Evolutionary conservation across 2,888 invertebrate species (phyloP).

Genomic region (Campaea margaritaria): DNA sequence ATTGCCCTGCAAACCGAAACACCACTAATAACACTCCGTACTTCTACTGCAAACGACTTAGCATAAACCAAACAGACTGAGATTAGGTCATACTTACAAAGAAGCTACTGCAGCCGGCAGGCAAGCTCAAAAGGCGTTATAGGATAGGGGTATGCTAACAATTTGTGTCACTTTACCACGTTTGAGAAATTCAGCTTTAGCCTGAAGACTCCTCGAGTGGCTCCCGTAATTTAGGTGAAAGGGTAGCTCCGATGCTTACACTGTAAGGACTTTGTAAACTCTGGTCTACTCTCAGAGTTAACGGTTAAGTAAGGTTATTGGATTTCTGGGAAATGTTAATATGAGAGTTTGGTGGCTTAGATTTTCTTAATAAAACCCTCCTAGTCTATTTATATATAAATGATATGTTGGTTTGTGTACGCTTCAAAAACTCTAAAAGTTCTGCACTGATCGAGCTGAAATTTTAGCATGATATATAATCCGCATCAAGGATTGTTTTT

Average conservation of each 20-base stretch:
- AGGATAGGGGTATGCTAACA: conserved; percentile 39
- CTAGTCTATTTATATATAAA: too few relatives aligned
- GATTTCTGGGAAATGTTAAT: neutral
- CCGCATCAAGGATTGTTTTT: too few relatives aligned
- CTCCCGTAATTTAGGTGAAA: conserved; percentile 21
- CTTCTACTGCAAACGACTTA: too few relatives aligned
- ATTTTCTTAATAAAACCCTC: too few relatives aligned
- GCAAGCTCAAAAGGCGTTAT: neutral
- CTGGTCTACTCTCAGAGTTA: neutral
- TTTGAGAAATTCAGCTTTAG: conserved; percentile 35
- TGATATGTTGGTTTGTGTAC: too few relatives aligned
- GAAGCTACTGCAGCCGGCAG: neutral
- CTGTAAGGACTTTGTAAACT: conserved; percentile 12
- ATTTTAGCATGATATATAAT: too few relatives aligned
- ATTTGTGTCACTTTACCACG: conserved; percentile 37
- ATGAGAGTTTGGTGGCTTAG: neutral
- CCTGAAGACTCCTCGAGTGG: conserved; percentile 23
- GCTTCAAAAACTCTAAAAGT: too few relatives aligned
- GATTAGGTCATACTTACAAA: neutral
- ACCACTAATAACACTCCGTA: too few relatives aligned
- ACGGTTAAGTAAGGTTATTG: neutral
- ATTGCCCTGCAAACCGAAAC: too few relatives aligned
- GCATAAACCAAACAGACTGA: too few relatives aligned
- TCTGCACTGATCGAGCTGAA: too few relatives aligned
- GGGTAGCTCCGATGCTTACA: conserved; percentile 5